Evolutionary conservation across 2,797 vertebrate genomes (phyloP).

Genomic region (Ispidina picta): DNA sequence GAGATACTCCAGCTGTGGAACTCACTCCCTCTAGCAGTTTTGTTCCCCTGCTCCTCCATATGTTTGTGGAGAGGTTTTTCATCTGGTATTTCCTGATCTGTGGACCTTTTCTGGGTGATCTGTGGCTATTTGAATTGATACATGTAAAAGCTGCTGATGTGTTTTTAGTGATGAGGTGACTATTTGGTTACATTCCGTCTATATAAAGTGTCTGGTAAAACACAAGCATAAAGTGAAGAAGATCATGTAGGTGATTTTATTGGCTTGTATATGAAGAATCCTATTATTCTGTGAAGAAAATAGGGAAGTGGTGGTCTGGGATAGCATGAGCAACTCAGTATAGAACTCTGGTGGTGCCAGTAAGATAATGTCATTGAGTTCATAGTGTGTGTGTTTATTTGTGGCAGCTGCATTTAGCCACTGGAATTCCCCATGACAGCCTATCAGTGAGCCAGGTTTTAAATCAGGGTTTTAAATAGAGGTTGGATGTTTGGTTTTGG

Average conservation of each 20-base stretch:
- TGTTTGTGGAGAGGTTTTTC: neutral
- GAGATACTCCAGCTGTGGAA: neutral
- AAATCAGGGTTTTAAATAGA: neutral
- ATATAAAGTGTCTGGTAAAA: neutral
- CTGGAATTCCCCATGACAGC: neutral
- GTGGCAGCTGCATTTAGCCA: neutral
- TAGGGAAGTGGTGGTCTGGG: neutral
- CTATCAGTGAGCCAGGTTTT: neutral
- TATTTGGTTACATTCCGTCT: neutral
- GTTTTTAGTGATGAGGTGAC: neutral
- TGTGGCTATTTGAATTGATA: neutral
- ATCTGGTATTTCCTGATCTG: neutral
- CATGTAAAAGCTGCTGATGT: neutral
- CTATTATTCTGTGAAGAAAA: neutral
- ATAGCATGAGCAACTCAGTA: neutral
- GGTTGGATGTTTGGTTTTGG: neutral
- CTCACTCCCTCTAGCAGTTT: neutral
- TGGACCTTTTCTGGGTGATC: neutral
- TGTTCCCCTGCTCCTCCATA: neutral
- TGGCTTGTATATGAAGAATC: neutral
- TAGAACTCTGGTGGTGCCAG: neutral
- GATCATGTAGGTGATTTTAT: neutral
- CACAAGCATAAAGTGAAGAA: neutral
- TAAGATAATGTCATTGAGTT: neutral
- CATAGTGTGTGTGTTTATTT: neutral